These are phyloP conservation scores for Bradysia coprophila DNA, from an alignment of 1,140 invertebrate genomes.

Conservation along the genomic window DNA sequence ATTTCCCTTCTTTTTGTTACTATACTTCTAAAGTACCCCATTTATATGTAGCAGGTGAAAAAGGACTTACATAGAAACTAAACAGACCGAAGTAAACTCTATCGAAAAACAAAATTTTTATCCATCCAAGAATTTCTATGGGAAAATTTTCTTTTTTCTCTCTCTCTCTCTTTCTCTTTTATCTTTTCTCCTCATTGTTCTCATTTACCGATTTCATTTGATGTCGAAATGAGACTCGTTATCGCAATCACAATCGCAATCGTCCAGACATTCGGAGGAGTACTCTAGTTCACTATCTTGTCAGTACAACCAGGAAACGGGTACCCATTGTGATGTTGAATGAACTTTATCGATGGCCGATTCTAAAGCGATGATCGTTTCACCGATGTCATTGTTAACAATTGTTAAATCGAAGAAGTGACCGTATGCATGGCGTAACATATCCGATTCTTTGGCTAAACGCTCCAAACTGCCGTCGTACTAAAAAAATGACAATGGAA, in stretches of 20 bases:
- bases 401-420: constrained; percentile 97
- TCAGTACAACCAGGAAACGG: constrained; percentile 91
- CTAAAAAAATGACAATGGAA: constrained; percentile 34
- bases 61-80: no score
- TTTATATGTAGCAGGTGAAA: no score
- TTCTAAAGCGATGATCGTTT: constrained; percentile 86
- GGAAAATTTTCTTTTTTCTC: no score
- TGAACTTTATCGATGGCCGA: constrained; percentile 77
- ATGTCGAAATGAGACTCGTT: background rate
- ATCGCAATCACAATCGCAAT: constrained; percentile 19
- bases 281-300: constrained; percentile 28
- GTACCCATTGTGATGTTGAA: constrained; percentile 86
- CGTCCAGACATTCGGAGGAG: constrained; percentile 23
- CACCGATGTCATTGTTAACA: constrained; percentile 98
- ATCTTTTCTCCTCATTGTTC: no score
- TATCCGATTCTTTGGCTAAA: constrained; percentile 87
- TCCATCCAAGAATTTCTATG: no score
- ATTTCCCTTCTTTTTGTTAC: no score
- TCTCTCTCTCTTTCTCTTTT: no score
- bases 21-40: no score
- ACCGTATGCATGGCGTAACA: constrained; percentile 87
- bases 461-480: constrained; percentile 92
- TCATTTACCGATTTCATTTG: background rate
- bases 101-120: no score
- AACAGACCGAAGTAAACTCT: no score